Evolutionary conservation across 2,888 invertebrate genomes (phyloP).

Genomic region (Hirtodrosophila confusa): DNA sequence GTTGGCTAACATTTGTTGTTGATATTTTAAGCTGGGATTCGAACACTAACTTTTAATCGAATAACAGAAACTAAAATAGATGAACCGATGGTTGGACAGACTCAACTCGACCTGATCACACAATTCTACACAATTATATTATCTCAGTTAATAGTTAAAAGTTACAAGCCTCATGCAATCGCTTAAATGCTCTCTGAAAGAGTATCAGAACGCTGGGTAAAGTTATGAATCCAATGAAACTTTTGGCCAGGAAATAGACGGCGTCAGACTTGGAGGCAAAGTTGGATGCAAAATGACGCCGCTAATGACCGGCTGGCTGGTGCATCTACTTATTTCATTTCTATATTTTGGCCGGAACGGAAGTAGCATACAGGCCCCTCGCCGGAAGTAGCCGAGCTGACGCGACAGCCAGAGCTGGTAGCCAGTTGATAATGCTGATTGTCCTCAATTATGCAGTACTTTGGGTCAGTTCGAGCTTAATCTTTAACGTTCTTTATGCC

Average conservation of each 20-base stretch:
- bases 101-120: too few relatives aligned
- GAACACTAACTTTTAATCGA: too few relatives aligned
- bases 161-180: neutral
- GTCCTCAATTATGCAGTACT: constrained; percentile 56
- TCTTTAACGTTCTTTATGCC: too few relatives aligned
- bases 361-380: neutral
- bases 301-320: constrained; percentile 57
- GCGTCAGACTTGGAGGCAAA: constrained; percentile 4
- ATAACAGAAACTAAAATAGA: too few relatives aligned
- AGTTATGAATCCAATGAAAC: constrained; percentile 64
- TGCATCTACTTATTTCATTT: constrained; percentile 37
- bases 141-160: neutral
- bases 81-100: too few relatives aligned
- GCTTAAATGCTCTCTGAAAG: neutral
- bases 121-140: neutral
- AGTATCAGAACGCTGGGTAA: constrained; percentile 18
- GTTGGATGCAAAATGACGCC: constrained; percentile 47
- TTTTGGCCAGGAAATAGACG: constrained; percentile 57
- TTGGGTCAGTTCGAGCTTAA: neutral
- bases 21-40: too few relatives aligned
- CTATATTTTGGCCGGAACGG: neutral
- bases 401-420: neutral
- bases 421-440: constrained; percentile 46
- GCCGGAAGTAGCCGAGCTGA: neutral
- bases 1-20: too few relatives aligned